Evolutionary conservation across 1,140 invertebrate genomes (phyloP).

Genomic region (Homalodisca vitripennis): DNA sequence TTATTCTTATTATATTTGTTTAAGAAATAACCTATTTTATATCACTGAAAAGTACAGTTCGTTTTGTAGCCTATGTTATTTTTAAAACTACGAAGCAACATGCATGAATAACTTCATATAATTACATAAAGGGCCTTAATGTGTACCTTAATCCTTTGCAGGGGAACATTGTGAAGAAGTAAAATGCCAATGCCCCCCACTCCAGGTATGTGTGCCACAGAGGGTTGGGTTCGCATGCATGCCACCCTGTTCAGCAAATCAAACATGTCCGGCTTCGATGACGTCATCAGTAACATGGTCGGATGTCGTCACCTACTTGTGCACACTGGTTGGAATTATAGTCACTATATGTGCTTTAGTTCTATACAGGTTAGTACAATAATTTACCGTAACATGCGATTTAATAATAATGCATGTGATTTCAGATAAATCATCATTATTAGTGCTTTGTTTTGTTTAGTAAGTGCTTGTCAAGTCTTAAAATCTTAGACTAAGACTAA

Average conservation of each 20-base stretch:
- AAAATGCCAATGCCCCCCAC: constrained; percentile 6
- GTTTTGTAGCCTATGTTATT: too few species aligned
- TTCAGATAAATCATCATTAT: too few species aligned
- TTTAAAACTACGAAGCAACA: too few species aligned
- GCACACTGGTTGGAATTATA: background rate
- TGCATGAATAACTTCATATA: too few species aligned
- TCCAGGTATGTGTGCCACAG: constrained; percentile 12
- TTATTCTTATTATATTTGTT: too few species aligned
- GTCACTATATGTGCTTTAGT: background rate
- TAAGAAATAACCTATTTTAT: too few species aligned
- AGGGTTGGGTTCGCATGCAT: constrained; percentile 12
- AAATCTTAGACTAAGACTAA: too few species aligned
- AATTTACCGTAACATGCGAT: too few species aligned
- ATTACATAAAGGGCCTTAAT: background rate
- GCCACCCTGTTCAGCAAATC: constrained; percentile 18
- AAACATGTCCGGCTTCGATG: constrained; percentile 9
- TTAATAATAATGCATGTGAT: too few species aligned
- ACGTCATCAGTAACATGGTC: constrained; percentile 11
- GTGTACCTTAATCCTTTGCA: background rate
- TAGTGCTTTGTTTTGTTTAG: too few species aligned
- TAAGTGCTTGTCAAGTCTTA: too few species aligned
- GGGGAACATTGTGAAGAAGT: constrained; percentile 14
- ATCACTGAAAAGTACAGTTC: too few species aligned
- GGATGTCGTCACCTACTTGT: background rate
- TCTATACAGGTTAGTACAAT: constrained; percentile 2